Conservation (phyloP, 1,140 invertebrate species). For the Dendroctonus ponderosae region DNA sequence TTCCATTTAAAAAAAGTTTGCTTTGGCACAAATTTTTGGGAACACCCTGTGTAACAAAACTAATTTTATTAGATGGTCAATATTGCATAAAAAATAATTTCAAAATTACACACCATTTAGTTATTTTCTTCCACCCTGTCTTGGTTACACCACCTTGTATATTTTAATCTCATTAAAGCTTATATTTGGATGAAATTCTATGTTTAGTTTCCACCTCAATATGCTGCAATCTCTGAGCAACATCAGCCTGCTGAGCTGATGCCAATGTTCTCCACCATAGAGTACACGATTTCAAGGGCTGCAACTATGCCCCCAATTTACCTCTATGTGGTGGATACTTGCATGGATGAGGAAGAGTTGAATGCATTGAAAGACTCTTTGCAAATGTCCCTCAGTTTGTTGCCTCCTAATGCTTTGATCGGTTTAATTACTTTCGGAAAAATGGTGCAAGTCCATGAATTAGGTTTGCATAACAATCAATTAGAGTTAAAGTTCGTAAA, state of each 20-base stretch:
- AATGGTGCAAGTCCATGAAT: conserved; percentile 88
- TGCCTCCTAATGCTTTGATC: conserved; percentile 93
- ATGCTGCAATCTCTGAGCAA: conserved; percentile 96
- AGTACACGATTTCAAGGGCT: conserved; percentile 93
- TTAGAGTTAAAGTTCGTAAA: no score
- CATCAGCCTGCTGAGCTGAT: conserved; percentile 98
- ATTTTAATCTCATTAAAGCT: background rate
- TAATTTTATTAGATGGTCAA: background rate
- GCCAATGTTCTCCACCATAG: conserved; percentile 95
- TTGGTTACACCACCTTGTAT: background rate
- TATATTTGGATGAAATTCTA: background rate
- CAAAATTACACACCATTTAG: background rate
- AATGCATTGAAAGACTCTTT: conserved; percentile 94
- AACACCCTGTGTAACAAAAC: no score
- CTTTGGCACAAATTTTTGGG: no score
- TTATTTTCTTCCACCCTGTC: background rate
- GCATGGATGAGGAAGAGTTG: conserved; percentile 96
- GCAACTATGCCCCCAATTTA: conserved; percentile 95
- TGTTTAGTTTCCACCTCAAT: conserved; percentile 89
- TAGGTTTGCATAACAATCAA: conserved; percentile 52
- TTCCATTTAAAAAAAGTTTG: no score
- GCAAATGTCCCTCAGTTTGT: conserved; percentile 91
- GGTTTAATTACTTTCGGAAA: conserved; percentile 94
- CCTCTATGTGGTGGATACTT: conserved; percentile 95
- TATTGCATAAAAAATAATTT: background rate